These are phyloP conservation scores for Pollimyrus isidori DNA, from an alignment of 2,113 vertebrate genomes.

Conservation along the genomic window DNA sequence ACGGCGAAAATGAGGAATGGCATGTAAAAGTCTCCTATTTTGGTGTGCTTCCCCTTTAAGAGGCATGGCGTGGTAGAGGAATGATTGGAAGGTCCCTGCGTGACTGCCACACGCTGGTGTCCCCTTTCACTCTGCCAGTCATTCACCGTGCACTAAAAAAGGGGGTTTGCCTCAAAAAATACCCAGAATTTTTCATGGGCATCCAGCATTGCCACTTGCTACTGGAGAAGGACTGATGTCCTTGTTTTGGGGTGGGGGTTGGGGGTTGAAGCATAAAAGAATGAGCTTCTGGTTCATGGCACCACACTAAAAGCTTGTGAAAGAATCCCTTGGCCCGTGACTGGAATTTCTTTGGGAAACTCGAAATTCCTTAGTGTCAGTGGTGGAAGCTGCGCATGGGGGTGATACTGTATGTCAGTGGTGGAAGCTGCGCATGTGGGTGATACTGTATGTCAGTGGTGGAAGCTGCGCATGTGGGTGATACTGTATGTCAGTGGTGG, in stretches of 20 bases:
- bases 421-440: slow-evolving; percentile 18
- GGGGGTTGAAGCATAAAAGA: neutral
- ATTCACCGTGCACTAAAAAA: neutral
- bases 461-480: slow-evolving; percentile 20
- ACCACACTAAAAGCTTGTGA: slow-evolving; percentile 13
- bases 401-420: slow-evolving; percentile 16
- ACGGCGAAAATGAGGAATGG: neutral
- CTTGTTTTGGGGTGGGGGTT: neutral
- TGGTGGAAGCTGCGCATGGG: slow-evolving; percentile 18
- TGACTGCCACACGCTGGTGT: neutral
- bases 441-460: slow-evolving; percentile 25
- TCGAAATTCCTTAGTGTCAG: slow-evolving; percentile 53
- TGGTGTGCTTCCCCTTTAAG: neutral
- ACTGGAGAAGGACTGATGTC: no score
- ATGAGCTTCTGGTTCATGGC: neutral
- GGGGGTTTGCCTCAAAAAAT: neutral
- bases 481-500: slow-evolving; percentile 20
- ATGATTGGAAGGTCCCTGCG: neutral
- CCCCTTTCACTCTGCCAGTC: neutral
- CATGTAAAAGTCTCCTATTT: neutral
- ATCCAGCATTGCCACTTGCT: neutral
- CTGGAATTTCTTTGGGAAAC: slow-evolving; percentile 48
- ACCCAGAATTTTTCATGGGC: slow-evolving; percentile 14
- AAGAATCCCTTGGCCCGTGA: slow-evolving; percentile 26
- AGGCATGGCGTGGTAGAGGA: neutral